Evolutionary conservation across 1,140 invertebrate genomes (phyloP), one percentile per base, ranked within the genome.

Genomic region (Sycophaga agraensis): DNA sequence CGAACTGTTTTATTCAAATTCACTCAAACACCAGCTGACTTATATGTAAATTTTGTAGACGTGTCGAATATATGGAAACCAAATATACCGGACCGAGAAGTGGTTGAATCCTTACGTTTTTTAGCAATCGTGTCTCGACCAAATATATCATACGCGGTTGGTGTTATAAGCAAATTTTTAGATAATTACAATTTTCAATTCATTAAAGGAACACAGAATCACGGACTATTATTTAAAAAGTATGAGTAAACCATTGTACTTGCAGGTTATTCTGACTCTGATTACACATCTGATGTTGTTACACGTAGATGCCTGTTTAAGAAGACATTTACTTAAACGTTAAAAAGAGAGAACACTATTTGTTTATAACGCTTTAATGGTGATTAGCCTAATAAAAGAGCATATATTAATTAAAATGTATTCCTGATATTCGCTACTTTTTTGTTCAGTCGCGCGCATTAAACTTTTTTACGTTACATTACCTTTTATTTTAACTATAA

Each of bases 121-220:
- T 51, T 78, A 8, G 66, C 77, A 12, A 63, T 66, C 21, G 58
- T 62, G 0, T 75, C 75, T 16, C 59, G 81, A 22, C 76, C 76
- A 14, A 77, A 82, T 57, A 73, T 82, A 11, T 54, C 72, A 2
- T 81, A 70, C 57, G 71, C 77, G 6, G 77, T 82, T 0, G 65
- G 64, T 12, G 48, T 70, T 12, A 56, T 74, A 12, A 73, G 72
- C 50, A 69, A 73, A 46, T 80, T 68, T 65, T 63, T 72, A 16
- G 67, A 66, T 42, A 69, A 70, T 37, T 63, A 64, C 34, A 63
- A 63, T 2, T 62, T 81, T 5, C 24, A 70, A 12, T 82, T 82
- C 64, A 46, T 83, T 0, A 72, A 74, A 56, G 70, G 69, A 34
- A 82, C 80, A 17, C 55, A n/a, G 4, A 39, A 74, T 45, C 65